These are phyloP conservation scores for Porphyrio hochstetteri DNA, from an alignment of 2,113 vertebrate genomes.

Conservation along the genomic window DNA sequence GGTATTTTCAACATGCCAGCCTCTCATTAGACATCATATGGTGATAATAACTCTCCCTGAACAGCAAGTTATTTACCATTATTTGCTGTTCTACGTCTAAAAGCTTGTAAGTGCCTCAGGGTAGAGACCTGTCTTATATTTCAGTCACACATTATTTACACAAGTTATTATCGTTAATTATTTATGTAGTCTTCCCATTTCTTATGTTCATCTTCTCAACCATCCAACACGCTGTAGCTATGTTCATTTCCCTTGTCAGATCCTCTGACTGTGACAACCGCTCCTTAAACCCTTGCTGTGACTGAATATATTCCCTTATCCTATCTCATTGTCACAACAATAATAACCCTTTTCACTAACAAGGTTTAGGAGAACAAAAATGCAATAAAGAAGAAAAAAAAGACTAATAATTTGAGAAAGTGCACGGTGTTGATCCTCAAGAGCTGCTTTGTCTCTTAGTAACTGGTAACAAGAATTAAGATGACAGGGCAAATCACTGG, in stretches of 20 bases:
- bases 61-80: not conserved
- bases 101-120: not conserved
- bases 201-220: not conserved
- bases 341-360: not conserved
- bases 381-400: not conserved
- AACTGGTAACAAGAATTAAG: constrained; percentile 29
- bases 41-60: not conserved
- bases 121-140: not conserved
- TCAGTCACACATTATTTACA: constrained; percentile 8
- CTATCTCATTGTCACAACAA: not conserved
- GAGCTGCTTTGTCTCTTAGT: constrained; percentile 29
- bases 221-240: not conserved
- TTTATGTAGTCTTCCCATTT: not conserved
- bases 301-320: not conserved
- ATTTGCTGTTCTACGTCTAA: not conserved
- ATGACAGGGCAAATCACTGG: not conserved
- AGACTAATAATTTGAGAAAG: constrained; percentile 2
- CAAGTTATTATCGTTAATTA: constrained; percentile 12
- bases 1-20: not conserved
- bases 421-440: not conserved
- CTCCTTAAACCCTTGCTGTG: not conserved
- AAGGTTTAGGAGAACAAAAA: constrained; percentile 11
- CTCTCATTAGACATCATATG: not conserved
- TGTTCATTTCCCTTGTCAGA: not conserved
- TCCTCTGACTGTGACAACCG: not conserved